Conservation (phyloP, 2,113 vertebrate species). For the Canis aureus region DNA sequence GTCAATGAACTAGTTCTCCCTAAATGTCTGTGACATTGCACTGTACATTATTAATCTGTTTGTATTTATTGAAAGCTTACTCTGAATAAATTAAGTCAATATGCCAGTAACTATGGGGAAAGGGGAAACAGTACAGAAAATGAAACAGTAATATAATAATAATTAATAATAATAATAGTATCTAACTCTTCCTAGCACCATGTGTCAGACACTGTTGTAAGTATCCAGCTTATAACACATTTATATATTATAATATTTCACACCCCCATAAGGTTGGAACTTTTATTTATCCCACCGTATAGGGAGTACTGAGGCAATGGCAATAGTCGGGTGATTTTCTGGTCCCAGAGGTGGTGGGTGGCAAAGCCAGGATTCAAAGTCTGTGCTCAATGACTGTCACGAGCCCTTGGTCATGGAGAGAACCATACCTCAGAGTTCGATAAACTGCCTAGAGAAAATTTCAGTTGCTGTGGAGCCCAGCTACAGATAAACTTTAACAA, state of each 20-base stretch:
- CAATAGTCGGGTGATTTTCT: not conserved
- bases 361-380: not conserved
- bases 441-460: not conserved
- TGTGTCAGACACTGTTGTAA: not conserved
- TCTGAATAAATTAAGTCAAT: conserved; percentile 30
- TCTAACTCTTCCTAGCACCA: not conserved
- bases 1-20: not conserved
- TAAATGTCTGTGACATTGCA: not conserved
- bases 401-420: not conserved
- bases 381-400: not conserved
- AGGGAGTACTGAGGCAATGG: not conserved
- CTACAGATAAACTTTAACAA: not conserved
- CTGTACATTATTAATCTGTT: not conserved
- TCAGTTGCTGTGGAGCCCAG: not conserved
- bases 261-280: not conserved
- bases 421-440: not conserved
- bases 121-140: not conserved
- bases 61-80: conserved; percentile 30
- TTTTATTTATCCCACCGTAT: not conserved
- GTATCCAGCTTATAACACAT: not conserved
- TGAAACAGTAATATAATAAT: not conserved
- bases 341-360: not conserved
- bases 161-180: not conserved
- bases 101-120: not conserved
- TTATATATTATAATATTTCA: not conserved